These are phyloP conservation scores for Lucinisca nassula DNA, from an alignment of 2,888 invertebrate genomes.

Conservation along the genomic window DNA sequence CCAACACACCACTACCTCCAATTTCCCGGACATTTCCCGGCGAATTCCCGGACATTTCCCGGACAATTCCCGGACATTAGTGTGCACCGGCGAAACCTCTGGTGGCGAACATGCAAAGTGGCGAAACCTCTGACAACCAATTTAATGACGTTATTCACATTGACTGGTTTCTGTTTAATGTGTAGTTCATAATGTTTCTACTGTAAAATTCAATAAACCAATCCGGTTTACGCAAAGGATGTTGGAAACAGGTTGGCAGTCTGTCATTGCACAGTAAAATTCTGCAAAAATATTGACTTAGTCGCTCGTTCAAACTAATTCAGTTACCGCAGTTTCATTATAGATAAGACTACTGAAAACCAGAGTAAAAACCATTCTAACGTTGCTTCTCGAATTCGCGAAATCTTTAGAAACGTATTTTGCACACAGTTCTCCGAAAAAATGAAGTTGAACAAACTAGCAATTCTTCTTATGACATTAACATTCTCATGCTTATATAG, in stretches of 20 bases:
- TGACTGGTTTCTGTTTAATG: too few relatives aligned
- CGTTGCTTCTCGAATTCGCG: neutral
- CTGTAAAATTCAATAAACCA: too few relatives aligned
- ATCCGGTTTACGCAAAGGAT: neutral
- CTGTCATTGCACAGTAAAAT: neutral
- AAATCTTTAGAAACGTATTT: neutral
- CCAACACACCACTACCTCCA: too few relatives aligned
- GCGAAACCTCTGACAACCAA: too few relatives aligned
- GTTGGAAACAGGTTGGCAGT: neutral
- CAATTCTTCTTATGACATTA: neutral
- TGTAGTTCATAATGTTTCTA: too few relatives aligned
- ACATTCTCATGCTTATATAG: neutral
- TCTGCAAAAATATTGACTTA: neutral
- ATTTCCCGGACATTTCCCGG: too few relatives aligned
- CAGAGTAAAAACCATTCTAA: neutral
- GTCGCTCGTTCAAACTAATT: neutral
- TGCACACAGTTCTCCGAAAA: neutral
- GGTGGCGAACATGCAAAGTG: too few relatives aligned
- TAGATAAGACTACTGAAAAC: neutral
- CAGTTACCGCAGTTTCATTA: neutral
- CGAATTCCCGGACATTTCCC: too few relatives aligned
- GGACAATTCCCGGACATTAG: too few relatives aligned
- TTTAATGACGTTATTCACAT: too few relatives aligned
- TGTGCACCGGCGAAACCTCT: too few relatives aligned
- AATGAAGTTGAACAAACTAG: neutral